Evolutionary conservation across 2,113 vertebrate species (phyloP), one percentile per base, ranked within the genome.

Genomic region (Gymnorhina tibicen): DNA sequence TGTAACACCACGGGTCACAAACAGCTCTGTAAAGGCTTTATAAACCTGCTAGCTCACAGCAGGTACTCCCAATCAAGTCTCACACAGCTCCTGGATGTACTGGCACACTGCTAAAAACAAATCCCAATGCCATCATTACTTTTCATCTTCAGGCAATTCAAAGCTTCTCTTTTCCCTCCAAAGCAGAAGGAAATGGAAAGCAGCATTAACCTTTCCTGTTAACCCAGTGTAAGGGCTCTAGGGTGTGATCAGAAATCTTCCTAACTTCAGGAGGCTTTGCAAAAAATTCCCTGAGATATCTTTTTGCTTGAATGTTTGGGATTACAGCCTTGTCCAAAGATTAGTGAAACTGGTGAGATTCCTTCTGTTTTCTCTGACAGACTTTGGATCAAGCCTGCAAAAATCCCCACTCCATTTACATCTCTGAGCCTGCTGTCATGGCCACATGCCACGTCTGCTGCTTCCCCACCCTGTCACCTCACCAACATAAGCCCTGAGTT

Each of bases 61-160:
- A 87, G 69, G 52, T 49, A 63, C 63, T 74, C 90, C 87, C 60
- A 87, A 91, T 85, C 68, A 77, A 79, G 63, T 68, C 76, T 91
- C 35, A 47, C 33, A 75, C 77, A 85, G 60, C 81, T 87, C 55
- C 79, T 62, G 46, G 41, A 63, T 4, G 4, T 35, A n/a, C 84
- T 82, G 74, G 74, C 58, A 84, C 46, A 80, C 62, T 9, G 26
- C 42, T 88, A 80, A 81, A 97, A 96, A 82, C 73, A 90, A 95
- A 95, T 95, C 87, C 74, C 81, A 81, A 6, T 49, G 66, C 82
- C 72, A 95, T 59, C 74, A 73, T 74, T 93, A 73, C 76, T 33
- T 94, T 93, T 82, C 76, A 82, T 91, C 73, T 95, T 67, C 56
- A 55, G 62, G 76, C 44, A 76, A 82, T 44, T 66, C 55, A 69